Conservation (phyloP, 2,888 invertebrate species). For the Lepetodrilus schrolli region DNA sequence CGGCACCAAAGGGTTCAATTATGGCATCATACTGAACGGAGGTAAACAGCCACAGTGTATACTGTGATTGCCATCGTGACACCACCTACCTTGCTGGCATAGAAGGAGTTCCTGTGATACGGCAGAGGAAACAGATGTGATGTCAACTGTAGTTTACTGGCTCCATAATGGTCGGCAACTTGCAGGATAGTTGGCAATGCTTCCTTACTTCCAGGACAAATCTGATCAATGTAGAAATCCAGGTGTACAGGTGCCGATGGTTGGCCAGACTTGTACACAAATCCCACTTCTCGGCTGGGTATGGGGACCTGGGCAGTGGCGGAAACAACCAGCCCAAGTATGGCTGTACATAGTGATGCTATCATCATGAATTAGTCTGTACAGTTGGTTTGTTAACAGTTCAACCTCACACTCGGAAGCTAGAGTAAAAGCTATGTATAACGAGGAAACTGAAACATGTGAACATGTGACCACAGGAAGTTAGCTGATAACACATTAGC, state of each 20-base stretch:
- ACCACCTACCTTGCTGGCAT: constrained; percentile 58
- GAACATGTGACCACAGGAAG: too few relatives aligned
- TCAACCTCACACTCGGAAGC: too few relatives aligned
- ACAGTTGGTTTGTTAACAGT: too few relatives aligned
- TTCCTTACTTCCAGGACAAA: constrained; percentile 62
- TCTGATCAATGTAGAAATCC: constrained; percentile 62
- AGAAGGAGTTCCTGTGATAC: constrained; percentile 65
- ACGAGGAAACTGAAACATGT: too few relatives aligned
- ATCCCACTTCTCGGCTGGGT: constrained; percentile 59
- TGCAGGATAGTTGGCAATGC: constrained; percentile 51
- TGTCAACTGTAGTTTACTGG: constrained; percentile 48
- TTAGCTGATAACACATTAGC: too few relatives aligned
- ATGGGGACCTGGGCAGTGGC: constrained; percentile 47
- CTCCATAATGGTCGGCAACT: constrained; percentile 61
- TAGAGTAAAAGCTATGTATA: too few relatives aligned
- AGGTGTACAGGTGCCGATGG: constrained; percentile 53
- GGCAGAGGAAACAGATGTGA: constrained; percentile 66
- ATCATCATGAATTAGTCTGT: background rate
- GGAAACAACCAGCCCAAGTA: background rate
- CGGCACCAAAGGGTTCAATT: too few relatives aligned
- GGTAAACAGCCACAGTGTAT: too few relatives aligned
- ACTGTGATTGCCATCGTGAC: too few relatives aligned
- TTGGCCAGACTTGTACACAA: constrained; percentile 50
- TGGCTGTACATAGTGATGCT: background rate
- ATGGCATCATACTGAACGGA: too few relatives aligned